Evolutionary conservation across 2,888 invertebrate genomes (phyloP).

Genomic region (Oxytorus armatus): DNA sequence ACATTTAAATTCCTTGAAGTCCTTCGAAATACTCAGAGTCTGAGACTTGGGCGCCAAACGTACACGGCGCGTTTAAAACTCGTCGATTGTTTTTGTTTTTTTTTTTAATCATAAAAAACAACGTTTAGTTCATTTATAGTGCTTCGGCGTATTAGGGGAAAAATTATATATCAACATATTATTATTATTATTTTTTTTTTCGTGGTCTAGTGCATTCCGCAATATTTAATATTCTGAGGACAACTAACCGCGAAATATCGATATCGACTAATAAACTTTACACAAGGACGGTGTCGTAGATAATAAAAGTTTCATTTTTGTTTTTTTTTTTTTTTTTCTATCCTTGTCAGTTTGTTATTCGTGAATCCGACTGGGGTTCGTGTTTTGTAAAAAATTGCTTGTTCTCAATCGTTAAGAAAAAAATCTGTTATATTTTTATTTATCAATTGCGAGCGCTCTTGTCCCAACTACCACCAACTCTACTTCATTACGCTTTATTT

Average conservation of each 20-base stretch:
- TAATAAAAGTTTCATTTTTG: slow-evolving; percentile 39
- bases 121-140: slow-evolving; percentile 49
- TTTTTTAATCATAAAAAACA: slow-evolving; percentile 43
- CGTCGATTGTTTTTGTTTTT: slow-evolving; percentile 35
- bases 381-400: slow-evolving; percentile 20
- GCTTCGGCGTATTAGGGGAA: slow-evolving; percentile 54
- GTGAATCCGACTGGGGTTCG: slow-evolving; percentile 56
- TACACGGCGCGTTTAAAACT: slow-evolving; percentile 49
- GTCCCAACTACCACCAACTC: slow-evolving; percentile 24
- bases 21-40: slow-evolving; percentile 64
- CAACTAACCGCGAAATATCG: slow-evolving; percentile 65
- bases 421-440: slow-evolving; percentile 45
- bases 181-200: slow-evolving; percentile 67
- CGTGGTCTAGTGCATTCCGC: slow-evolving; percentile 74
- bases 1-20: slow-evolving; percentile 53
- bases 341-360: slow-evolving; percentile 51
- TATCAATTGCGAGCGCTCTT: slow-evolving; percentile 34
- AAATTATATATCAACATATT: slow-evolving; percentile 56
- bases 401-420: no score
- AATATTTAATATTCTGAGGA: slow-evolving; percentile 67
- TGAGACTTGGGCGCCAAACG: slow-evolving; percentile 42
- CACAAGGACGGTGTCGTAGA: slow-evolving; percentile 55
- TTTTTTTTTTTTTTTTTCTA: slow-evolving; percentile 56
- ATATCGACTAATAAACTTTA: slow-evolving; percentile 61
- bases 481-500: slow-evolving; percentile 61